A percentile compares a stretch with the other conserved stretches of the same genome.
Evolutionary conservation across 1,140 invertebrate species (phyloP).

Genomic region (Diachasma alloeum): DNA sequence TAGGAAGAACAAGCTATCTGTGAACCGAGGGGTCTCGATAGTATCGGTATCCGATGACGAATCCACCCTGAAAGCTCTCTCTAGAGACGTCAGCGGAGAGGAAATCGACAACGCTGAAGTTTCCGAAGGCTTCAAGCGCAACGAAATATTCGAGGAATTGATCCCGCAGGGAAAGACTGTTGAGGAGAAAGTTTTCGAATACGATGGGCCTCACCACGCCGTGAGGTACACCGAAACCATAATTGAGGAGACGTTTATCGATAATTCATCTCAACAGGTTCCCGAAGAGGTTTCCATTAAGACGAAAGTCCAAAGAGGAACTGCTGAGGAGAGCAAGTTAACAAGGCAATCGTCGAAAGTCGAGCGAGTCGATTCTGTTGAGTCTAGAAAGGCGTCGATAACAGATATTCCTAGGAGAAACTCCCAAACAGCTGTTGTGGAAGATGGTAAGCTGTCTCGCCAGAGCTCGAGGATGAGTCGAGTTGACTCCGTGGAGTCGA

Average conservation of each 20-base stretch:
- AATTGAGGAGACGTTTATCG: slow-evolving; percentile 67
- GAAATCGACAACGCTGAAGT: slow-evolving; percentile 55
- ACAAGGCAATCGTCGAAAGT: slow-evolving; percentile 1
- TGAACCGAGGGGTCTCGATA: slow-evolving; percentile 70
- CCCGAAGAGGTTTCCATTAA: slow-evolving; percentile 24
- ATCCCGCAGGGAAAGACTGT: slow-evolving; percentile 39
- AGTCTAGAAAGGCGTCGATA: slow-evolving; percentile 14
- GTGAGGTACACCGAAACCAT: slow-evolving; percentile 50
- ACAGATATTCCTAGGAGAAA: slow-evolving; percentile 16
- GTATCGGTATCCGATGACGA: slow-evolving; percentile 74
- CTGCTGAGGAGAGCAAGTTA: slow-evolving; percentile 14
- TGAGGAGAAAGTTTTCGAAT: slow-evolving; percentile 45
- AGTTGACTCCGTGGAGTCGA: slow-evolving; percentile 33
- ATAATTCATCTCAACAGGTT: slow-evolving; percentile 55
- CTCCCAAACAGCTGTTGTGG: background rate
- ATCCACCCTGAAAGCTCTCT: slow-evolving; percentile 67
- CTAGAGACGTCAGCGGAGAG: slow-evolving; percentile 68
- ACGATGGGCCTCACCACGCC: slow-evolving; percentile 40
- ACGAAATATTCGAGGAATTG: slow-evolving; percentile 43
- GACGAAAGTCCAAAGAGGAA: slow-evolving; percentile 53
- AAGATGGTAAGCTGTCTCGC: slow-evolving; percentile 31
- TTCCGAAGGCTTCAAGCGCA: slow-evolving; percentile 42
- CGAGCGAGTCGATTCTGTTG: background rate
- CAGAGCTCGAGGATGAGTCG: slow-evolving; percentile 42
- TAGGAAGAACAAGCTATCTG: slow-evolving; percentile 57